phyloP scores from a whole-genome alignment of 2,797 vertebrate species.

The Crax fasciolata region DNA sequence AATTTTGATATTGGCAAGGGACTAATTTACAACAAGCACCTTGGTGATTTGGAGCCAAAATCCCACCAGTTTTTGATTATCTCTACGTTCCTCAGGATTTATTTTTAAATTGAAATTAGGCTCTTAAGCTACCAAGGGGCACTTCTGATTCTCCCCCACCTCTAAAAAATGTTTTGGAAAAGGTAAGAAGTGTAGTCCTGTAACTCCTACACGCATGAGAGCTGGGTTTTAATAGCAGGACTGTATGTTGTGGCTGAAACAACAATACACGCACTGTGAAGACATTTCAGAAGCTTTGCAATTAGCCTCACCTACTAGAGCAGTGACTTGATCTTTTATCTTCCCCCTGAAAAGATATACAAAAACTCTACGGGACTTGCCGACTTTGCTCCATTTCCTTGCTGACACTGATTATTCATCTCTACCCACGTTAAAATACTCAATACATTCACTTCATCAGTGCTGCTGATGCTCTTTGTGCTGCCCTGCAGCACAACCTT shows the following conservation, averaged over 20 bases:
- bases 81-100: not conserved
- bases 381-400: not conserved
- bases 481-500: not conserved
- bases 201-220: not conserved
- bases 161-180: not conserved
- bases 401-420: accelerated
- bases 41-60: not conserved
- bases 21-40: not conserved
- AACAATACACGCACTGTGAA: not conserved
- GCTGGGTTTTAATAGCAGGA: not conserved
- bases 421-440: not conserved
- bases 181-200: not conserved
- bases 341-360: not conserved
- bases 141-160: not conserved
- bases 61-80: not conserved
- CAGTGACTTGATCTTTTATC: not conserved
- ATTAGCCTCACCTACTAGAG: not conserved
- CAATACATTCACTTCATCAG: not conserved
- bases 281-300: not conserved
- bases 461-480: not conserved
- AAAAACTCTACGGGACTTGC: not conserved
- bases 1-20: not conserved
- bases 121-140: not conserved
- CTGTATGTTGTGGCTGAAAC: not conserved
- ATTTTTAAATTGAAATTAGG: not conserved